Evolutionary conservation across 2,888 invertebrate genomes (phyloP).

Genomic region (Drosophila robusta): DNA sequence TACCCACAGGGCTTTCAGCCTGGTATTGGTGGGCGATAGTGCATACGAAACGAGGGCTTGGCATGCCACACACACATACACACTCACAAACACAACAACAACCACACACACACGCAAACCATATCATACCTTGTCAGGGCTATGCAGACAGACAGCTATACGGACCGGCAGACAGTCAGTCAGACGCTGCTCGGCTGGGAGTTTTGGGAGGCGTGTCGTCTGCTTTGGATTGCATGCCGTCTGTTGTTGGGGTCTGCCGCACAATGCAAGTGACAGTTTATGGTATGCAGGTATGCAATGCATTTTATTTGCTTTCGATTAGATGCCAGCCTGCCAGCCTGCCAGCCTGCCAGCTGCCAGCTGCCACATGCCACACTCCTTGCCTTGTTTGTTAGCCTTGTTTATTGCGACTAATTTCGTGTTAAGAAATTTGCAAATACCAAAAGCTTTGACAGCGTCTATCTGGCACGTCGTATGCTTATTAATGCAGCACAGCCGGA

Average conservation of each 20-base stretch:
- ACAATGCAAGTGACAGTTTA: constrained; percentile 76
- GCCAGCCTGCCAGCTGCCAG: constrained; percentile 16
- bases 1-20: constrained; percentile 16
- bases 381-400: constrained; percentile 69
- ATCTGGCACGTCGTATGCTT: constrained; percentile 36
- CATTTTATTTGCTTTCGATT: constrained; percentile 80
- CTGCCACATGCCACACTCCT: background rate
- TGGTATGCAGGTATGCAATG: constrained; percentile 77
- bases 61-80: constrained; percentile 52
- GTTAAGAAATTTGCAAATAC: constrained; percentile 78
- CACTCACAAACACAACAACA: constrained; percentile 9
- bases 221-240: constrained; percentile 45
- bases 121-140: constrained; percentile 16
- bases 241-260: constrained; percentile 30
- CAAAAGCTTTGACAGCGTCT: constrained; percentile 52
- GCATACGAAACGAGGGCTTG: constrained; percentile 72
- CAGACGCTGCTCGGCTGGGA: background rate
- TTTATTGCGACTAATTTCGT: constrained; percentile 79
- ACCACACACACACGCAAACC: background rate
- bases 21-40: constrained; percentile 44
- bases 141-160: constrained; percentile 23
- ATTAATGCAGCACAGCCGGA: constrained; percentile 48
- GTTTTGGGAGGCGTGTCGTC: constrained; percentile 20
- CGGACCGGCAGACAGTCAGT: constrained; percentile 18
- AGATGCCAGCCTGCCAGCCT: constrained; percentile 40